Percentiles rank a stretch among this genome's conserved stretches.
These are phyloP conservation scores for Musca domestica DNA, from an alignment of 1,140 invertebrate species.

Conservation along the genomic window DNA sequence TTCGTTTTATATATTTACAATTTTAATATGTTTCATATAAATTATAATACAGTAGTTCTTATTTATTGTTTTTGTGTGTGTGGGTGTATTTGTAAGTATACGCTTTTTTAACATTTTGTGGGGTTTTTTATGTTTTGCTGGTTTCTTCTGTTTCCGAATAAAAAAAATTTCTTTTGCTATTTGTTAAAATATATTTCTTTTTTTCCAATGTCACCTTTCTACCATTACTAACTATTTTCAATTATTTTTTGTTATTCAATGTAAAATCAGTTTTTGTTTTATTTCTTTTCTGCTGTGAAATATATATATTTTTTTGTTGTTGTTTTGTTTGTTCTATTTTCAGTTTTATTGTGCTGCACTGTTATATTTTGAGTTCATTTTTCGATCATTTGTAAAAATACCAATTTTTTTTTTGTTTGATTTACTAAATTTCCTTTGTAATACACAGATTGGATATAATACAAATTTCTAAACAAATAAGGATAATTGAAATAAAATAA, in stretches of 20 bases:
- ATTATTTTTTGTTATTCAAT: neutral
- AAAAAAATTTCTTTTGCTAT: too few species aligned
- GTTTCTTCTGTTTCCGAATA: neutral
- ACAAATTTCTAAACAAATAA: too few species aligned
- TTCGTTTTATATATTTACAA: constrained; percentile 7
- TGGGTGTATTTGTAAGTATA: neutral
- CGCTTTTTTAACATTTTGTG: neutral
- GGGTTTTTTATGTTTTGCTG: neutral
- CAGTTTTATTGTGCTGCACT: constrained; percentile 21
- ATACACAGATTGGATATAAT: too few species aligned
- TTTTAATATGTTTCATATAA: neutral
- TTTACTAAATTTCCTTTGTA: too few species aligned
- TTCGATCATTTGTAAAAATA: too few species aligned
- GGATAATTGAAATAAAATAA: too few species aligned
- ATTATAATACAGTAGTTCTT: constrained; percentile 13
- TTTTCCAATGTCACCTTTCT: neutral
- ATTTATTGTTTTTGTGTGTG: neutral
- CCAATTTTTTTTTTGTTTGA: too few species aligned
- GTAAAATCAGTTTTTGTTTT: neutral
- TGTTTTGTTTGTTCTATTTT: constrained; percentile 7
- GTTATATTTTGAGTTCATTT: neutral
- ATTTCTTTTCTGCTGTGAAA: neutral
- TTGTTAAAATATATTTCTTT: too few species aligned
- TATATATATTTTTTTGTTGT: neutral
- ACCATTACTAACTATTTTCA: constrained; percentile 11